phyloP scores from a whole-genome alignment of 2,797 vertebrate species.

The Sphenodon punctatus region DNA sequence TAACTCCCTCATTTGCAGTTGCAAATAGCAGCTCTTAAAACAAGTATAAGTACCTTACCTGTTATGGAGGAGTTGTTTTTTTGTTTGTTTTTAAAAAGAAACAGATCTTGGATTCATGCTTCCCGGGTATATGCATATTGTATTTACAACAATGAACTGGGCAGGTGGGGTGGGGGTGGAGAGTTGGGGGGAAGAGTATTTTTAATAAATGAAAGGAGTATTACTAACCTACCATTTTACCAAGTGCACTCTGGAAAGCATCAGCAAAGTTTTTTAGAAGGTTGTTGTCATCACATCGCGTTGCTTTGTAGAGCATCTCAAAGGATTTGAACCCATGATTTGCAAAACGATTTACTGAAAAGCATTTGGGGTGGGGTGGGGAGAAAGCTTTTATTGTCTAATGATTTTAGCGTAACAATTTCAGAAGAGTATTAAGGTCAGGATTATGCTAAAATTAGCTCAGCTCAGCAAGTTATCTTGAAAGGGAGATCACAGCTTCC shows the following conservation, averaged over 20 bases:
- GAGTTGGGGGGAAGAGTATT: not conserved
- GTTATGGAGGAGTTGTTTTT: not conserved
- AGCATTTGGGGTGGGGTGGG: constrained; percentile 35
- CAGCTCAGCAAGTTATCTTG: not conserved
- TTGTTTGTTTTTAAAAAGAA: not conserved
- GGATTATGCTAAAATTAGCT: not conserved
- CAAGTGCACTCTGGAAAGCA: constrained; percentile 88
- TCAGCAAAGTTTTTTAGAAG: constrained; percentile 89
- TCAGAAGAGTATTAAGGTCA: not conserved
- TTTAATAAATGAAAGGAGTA: not conserved
- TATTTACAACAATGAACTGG: not conserved
- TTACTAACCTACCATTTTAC: constrained; percentile 86
- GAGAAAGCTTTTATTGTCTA: constrained; percentile 34
- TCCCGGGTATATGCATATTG: not conserved
- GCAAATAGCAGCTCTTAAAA: not conserved
- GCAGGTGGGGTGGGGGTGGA: too few species aligned
- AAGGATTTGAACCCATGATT: constrained; percentile 98
- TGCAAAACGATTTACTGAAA: constrained; percentile 92
- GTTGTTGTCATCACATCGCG: constrained; percentile 88
- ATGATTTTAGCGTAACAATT: not conserved
- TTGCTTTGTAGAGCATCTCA: constrained; percentile 95
- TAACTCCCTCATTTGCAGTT: not conserved
- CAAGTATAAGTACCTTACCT: not conserved
- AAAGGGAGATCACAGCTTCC: not conserved
- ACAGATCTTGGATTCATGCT: not conserved